Evolutionary conservation across 2,113 vertebrate species (phyloP), one percentile per base, ranked within the genome.

Genomic region (Tretioscincus oriximinensis): DNA sequence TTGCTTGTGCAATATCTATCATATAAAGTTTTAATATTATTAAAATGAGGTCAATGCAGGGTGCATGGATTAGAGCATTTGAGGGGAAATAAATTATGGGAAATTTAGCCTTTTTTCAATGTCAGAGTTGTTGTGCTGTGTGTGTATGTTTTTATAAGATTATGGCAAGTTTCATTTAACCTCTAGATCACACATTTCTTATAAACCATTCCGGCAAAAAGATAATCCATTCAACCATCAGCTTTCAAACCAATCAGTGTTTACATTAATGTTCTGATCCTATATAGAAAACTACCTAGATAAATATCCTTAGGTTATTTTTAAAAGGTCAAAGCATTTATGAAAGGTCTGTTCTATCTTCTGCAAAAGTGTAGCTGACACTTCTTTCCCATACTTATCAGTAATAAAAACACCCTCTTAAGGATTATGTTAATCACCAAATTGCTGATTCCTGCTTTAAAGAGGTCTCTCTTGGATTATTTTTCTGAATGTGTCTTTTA

Each of bases 291-390:
- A 26, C 70, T 51, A 84, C 45, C 28, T 70, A 69, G 10, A 80
- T 73, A 88, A 69, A 66, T 8, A 83, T 76, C 88, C 76, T n/a
- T 77, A 76, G 47, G 22, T 54, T 22, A n/a, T 87, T 83, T 83
- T 77, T 82, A 84, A 85, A 31, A 78, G 68, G 1, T 84, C 41
- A 85, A 86, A 88, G 65, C 2, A 77, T 80, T 77, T 87, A 65
- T 84, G 54, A 58, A 2, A 3, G 26, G 14, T 80, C 54, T 54
- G 51, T 73, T 87, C 20, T 77, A 1, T 16, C 35, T 79, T 75
- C 73, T 51, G 4, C 78, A 60, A 29, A 49, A 47, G 2, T 16
- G 7, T 80, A 80, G 78, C 73, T 67, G 71, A 84, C 29, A n/a
- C 24, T 77, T 21, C 6, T 28, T 41, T 64, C 54, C 67, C 29